phyloP scores from a whole-genome alignment of 1,140 invertebrate genomes.

The Heliothis subflexa region DNA sequence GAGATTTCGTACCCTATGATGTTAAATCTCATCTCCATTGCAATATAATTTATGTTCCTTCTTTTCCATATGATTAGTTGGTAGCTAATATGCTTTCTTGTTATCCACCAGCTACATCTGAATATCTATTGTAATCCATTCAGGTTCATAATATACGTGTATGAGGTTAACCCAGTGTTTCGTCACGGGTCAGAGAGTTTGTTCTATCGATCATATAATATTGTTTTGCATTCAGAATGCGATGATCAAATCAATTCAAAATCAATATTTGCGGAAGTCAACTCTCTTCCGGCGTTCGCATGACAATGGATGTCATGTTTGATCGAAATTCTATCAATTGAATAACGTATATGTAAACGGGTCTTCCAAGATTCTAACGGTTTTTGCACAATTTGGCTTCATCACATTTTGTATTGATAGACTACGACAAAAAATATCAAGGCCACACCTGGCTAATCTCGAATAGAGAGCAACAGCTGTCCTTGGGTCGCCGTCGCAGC shows the following conservation, averaged over 20 bases:
- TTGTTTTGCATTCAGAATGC: constrained; percentile 48
- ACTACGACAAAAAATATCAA: constrained; percentile 5
- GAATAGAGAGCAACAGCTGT: constrained; percentile 55
- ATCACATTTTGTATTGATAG: neutral
- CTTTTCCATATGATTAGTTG: no score
- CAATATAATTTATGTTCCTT: no score
- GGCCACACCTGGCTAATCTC: constrained; percentile 53
- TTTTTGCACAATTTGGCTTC: neutral
- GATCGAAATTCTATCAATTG: constrained; percentile 38
- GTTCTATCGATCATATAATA: constrained; percentile 36
- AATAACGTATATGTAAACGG: neutral
- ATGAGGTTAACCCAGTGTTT: neutral
- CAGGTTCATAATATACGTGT: neutral
- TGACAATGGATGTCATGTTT: constrained; percentile 37
- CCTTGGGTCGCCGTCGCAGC: constrained; percentile 20
- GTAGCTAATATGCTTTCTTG: no score
- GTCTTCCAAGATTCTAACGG: constrained; percentile 11
- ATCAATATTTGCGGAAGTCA: constrained; percentile 57
- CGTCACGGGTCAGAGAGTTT: neutral
- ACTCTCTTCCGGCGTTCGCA: constrained; percentile 47
- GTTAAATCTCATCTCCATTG: no score
- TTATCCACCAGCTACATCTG: no score
- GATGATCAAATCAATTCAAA: constrained; percentile 27
- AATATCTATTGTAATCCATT: no score
- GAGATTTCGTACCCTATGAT: neutral